These are phyloP conservation scores for Remorina albescens DNA, from an alignment of 2,797 vertebrate genomes.

Conservation along the genomic window DNA sequence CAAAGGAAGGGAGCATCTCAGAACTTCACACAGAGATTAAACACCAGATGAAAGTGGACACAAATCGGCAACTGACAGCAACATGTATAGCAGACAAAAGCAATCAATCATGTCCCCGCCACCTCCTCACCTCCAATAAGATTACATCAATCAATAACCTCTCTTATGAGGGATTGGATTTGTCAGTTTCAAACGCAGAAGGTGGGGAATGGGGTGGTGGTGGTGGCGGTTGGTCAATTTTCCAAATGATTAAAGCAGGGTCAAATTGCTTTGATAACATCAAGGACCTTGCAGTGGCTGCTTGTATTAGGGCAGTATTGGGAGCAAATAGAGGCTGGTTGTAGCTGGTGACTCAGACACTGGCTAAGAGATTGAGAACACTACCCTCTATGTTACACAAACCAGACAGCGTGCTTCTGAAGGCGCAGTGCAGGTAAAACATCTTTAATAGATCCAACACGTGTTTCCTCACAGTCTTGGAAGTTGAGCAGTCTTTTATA, in stretches of 20 bases:
- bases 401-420: conserved; percentile 10
- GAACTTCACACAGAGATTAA: conserved; percentile 79
- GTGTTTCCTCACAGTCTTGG: neutral
- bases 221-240: conserved; percentile 78
- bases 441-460: neutral
- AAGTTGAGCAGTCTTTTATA: neutral
- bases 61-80: conserved; percentile 78
- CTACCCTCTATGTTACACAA: conserved; percentile 5
- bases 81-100: conserved; percentile 86
- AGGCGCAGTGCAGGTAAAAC: neutral
- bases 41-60: conserved; percentile 84
- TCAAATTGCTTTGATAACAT: conserved; percentile 88
- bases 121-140: conserved; percentile 84
- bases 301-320: conserved; percentile 79
- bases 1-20: conserved; percentile 49
- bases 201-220: conserved; percentile 8
- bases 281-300: conserved; percentile 86
- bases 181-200: conserved; percentile 77
- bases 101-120: conserved; percentile 84
- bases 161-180: conserved; percentile 89
- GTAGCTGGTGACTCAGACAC: conserved; percentile 38
- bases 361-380: conserved; percentile 27
- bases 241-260: conserved; percentile 88
- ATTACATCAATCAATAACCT: conserved; percentile 90
- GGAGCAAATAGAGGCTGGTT: conserved; percentile 71